Percentiles rank a stretch among this genome's conserved stretches.
phyloP scores from a whole-genome alignment of 2,113 vertebrate species.

The Tichodroma muraria region DNA sequence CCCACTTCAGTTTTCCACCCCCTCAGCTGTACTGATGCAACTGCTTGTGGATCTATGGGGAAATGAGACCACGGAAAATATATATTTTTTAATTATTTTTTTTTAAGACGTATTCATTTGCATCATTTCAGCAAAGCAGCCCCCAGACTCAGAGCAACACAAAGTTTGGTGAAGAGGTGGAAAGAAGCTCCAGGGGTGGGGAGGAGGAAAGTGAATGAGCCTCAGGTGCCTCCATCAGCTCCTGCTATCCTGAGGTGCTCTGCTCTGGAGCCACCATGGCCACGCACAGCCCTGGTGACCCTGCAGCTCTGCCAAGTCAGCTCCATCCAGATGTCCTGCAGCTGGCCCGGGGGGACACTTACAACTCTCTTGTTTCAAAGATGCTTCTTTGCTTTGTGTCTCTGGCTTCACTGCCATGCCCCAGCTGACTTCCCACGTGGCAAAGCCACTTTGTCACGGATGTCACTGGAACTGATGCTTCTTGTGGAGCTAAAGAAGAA shows the following conservation, averaged over 20 bases:
- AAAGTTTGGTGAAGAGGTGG: background rate
- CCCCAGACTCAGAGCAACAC: background rate
- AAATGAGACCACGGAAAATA: constrained; percentile 16
- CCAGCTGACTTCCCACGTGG: background rate
- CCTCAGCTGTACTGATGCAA: constrained; percentile 51
- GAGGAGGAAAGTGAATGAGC: background rate
- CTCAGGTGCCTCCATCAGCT: background rate
- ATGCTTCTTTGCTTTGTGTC: background rate
- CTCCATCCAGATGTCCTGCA: background rate
- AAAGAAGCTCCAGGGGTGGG: background rate
- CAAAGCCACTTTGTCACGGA: background rate
- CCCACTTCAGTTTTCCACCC: constrained; percentile 45
- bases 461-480: background rate
- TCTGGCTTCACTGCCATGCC: background rate
- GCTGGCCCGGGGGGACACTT: background rate
- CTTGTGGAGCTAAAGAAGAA: background rate
- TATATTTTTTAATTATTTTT: background rate
- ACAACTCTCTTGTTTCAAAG: background rate
- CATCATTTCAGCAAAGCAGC: background rate
- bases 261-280: accelerated
- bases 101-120: background rate
- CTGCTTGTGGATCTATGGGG: constrained; percentile 37
- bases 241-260: background rate
- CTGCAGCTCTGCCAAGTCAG: background rate
- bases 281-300: background rate